These are phyloP conservation scores for Thryonomys swinderianus DNA, from an alignment of 2,113 vertebrate genomes.

Conservation along the genomic window DNA sequence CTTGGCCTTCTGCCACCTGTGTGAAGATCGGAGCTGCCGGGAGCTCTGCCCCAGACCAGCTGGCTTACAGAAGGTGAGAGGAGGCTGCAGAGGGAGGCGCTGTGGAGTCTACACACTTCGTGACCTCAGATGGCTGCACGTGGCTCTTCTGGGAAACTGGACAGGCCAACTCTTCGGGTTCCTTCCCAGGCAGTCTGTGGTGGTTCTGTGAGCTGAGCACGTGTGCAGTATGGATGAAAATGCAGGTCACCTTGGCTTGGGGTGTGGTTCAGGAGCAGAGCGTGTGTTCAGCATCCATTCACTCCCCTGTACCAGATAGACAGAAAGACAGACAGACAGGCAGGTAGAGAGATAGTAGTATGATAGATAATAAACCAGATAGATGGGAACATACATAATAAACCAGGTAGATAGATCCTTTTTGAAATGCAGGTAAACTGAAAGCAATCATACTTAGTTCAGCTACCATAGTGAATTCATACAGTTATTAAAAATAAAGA, in stretches of 20 bases:
- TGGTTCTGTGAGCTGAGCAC: neutral
- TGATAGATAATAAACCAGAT: neutral
- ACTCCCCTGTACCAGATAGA: neutral
- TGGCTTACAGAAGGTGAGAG: neutral
- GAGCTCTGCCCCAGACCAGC: neutral
- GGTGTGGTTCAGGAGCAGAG: neutral
- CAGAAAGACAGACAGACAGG: too few relatives aligned
- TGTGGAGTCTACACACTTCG: too few relatives aligned
- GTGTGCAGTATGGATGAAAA: neutral
- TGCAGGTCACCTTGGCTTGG: neutral
- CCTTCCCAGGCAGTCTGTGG: neutral
- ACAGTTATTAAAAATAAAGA: slow-evolving; percentile 18
- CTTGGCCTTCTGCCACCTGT: slow-evolving; percentile 3
- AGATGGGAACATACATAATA: too few relatives aligned
- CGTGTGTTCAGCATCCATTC: neutral
- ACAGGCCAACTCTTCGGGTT: neutral
- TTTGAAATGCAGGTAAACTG: neutral
- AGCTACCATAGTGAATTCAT: neutral
- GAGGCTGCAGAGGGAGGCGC: neutral
- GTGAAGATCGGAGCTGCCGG: neutral
- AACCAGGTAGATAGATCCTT: neutral
- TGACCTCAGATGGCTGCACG: neutral
- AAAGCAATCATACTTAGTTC: neutral
- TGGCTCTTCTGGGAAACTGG: neutral
- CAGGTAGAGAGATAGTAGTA: neutral